phyloP scores from a whole-genome alignment of 2,888 invertebrate genomes.

The Exocentrus adspersus region DNA sequence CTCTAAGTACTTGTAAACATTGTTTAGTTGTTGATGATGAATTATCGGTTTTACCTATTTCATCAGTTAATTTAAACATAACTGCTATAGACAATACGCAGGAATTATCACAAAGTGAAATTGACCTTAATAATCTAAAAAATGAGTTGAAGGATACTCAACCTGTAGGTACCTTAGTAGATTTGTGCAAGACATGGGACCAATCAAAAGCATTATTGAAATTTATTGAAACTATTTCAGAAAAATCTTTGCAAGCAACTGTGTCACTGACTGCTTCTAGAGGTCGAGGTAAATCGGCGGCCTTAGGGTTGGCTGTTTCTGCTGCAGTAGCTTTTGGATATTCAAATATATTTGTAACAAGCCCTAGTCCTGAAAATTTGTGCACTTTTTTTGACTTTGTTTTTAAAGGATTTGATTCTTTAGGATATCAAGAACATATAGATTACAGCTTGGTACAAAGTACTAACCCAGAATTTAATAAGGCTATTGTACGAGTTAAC shows the following conservation, averaged over 20 bases:
- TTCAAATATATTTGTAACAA: conserved; percentile 96
- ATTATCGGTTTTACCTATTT: conserved; percentile 89
- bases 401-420: conserved; percentile 92
- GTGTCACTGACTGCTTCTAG: conserved; percentile 95
- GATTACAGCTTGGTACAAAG: conserved; percentile 96
- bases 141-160: conserved; percentile 89
- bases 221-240: conserved; percentile 94
- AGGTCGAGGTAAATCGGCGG: conserved; percentile 98
- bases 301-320: conserved; percentile 91
- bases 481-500: conserved; percentile 93
- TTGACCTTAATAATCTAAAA: conserved; percentile 79
- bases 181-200: conserved; percentile 91
- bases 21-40: conserved; percentile 96
- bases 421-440: conserved; percentile 94
- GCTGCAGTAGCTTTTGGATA: conserved; percentile 83
- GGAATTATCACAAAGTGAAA: conserved; percentile 65
- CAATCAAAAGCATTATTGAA: conserved; percentile 93
- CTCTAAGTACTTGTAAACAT: conserved; percentile 85
- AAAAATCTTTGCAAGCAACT: conserved; percentile 87
- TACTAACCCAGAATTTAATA: conserved; percentile 95
- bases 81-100: conserved; percentile 72
- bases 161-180: conserved; percentile 89
- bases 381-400: conserved; percentile 97
- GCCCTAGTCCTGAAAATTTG: conserved; percentile 97
- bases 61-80: conserved; percentile 86